Base-by-base conservation (phyloP, 2,888 invertebrate genomes). In the Dryomyza anilis region DNA sequence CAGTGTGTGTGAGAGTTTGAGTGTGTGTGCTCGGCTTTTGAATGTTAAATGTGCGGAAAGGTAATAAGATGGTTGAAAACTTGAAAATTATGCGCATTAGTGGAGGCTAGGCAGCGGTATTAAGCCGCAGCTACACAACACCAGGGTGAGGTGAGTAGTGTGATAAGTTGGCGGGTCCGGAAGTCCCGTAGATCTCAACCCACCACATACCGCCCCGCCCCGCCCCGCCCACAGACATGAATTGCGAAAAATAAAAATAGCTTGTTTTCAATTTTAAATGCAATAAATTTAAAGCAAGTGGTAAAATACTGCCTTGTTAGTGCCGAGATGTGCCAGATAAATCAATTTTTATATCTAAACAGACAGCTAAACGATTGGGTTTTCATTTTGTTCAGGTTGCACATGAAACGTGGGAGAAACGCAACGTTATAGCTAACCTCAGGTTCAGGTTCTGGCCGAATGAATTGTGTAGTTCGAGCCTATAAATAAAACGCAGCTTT, bases 21-120 rank as follows among this genome's bases (percentile, higher is more conserved):
- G n/a, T 52, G 50, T 56, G 27, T 33, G 23, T 55, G 55, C 52
- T 39, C 60, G 57, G 59, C 36, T 56, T 50, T 64, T 57, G 36
- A 55, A 45, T 64, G 56, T 57, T 67, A 67, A 39, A 61, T 61
- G 61, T 52, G 61, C 61, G 52, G 52, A 74, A 74, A 75, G 78
- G 77, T 73, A 78, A 76, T 78, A 76, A 78, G 77, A 74, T 71
- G 74, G 74, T 75, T 78, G 74, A 76, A 78, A 76, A 76, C 77
- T 77, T 63, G 70, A 71, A 78, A 76, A 78, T 76, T 78, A 78
- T 76, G 78, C 63, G 76, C 61, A 61, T 52, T 61, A 52, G 25
- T 52, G 23, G 27, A 46, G 16, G 46, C 8, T 12, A n/a, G 14
- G 7, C 7, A 27, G 4, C 12, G 53, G 3, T 6, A n/a, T 8